Conservation (phyloP, 2,888 invertebrate species). For the Lobophora halterata region DNA sequence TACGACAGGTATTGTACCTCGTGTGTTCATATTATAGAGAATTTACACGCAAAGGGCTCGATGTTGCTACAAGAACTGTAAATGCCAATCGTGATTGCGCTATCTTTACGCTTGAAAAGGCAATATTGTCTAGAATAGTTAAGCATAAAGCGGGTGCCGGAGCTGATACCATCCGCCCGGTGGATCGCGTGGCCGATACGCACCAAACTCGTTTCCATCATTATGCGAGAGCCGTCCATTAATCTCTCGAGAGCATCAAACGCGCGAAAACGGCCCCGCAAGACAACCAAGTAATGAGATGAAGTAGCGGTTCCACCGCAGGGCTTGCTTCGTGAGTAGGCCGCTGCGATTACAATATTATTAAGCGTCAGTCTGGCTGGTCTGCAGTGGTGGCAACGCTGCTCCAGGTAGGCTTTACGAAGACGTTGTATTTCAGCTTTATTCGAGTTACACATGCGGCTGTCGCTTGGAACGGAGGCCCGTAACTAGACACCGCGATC, state of each 20-base stretch:
- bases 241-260: too few relatives aligned
- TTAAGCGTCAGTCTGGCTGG: slow-evolving; percentile 39
- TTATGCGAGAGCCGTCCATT: slow-evolving; percentile 44
- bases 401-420: slow-evolving; percentile 26
- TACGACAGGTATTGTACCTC: slow-evolving; percentile 59
- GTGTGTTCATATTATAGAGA: slow-evolving; percentile 22
- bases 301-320: slow-evolving; percentile 56
- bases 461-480: slow-evolving; percentile 65
- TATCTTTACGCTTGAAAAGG: slow-evolving; percentile 40
- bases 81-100: slow-evolving; percentile 43
- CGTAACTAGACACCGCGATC: slow-evolving; percentile 60
- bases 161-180: slow-evolving; percentile 41
- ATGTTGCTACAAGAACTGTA: slow-evolving; percentile 43
- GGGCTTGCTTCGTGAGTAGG: slow-evolving; percentile 57
- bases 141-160: slow-evolving; percentile 35
- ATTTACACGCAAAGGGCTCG: slow-evolving; percentile 31
- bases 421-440: slow-evolving; percentile 38
- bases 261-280: slow-evolving; percentile 22
- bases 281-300: slow-evolving; percentile 46
- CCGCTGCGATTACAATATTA: slow-evolving; percentile 58
- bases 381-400: slow-evolving; percentile 33
- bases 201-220: slow-evolving; percentile 43
- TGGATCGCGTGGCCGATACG: slow-evolving; percentile 42
- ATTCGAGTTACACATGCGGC: slow-evolving; percentile 68
- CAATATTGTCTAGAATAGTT: slow-evolving; percentile 43